Evolutionary conservation across 2,113 vertebrate genomes (phyloP).

Genomic region (Boleophthalmus pectinirostris): DNA sequence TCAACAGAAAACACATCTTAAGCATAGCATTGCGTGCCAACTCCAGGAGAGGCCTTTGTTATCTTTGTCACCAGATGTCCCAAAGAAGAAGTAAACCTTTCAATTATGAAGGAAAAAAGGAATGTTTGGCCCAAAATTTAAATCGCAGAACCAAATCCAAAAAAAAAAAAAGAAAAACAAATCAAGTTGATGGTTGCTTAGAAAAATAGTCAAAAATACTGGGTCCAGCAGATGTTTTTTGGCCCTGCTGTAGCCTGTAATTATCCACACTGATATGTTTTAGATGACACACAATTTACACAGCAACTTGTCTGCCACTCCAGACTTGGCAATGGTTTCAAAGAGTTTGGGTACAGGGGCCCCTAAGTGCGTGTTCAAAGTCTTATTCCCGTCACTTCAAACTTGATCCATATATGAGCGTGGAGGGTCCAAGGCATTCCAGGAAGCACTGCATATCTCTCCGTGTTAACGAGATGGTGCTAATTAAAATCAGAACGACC

Average conservation of each 20-base stretch:
- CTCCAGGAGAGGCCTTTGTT: slow-evolving; percentile 4
- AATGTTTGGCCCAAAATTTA: not conserved
- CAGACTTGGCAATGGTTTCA: slow-evolving; percentile 54
- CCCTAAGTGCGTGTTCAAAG: slow-evolving; percentile 50
- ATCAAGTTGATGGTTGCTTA: slow-evolving; percentile 3
- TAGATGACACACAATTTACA: slow-evolving; percentile 38
- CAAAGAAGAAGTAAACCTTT: slow-evolving; percentile 4
- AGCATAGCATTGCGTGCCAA: not conserved
- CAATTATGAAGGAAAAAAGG: not conserved
- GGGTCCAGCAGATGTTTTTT: slow-evolving; percentile 62
- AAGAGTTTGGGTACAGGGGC: slow-evolving; percentile 40
- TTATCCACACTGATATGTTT: slow-evolving; percentile 65
- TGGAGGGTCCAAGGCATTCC: slow-evolving; percentile 61
- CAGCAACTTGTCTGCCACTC: slow-evolving; percentile 49
- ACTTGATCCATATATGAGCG: slow-evolving; percentile 55
- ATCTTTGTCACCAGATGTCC: slow-evolving; percentile 9
- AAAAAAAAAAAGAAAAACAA: not conserved
- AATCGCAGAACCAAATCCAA: slow-evolving; percentile 10
- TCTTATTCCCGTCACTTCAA: slow-evolving; percentile 51
- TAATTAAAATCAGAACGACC: slow-evolving; percentile 74
- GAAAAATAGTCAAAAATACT: slow-evolving; percentile 43
- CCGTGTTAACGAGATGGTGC: slow-evolving; percentile 61
- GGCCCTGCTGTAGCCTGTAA: slow-evolving; percentile 54
- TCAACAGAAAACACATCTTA: not conserved
- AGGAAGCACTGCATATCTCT: slow-evolving; percentile 54